Evolutionary conservation across 2,888 invertebrate genomes (phyloP).

Genomic region (Hyalella azteca): DNA sequence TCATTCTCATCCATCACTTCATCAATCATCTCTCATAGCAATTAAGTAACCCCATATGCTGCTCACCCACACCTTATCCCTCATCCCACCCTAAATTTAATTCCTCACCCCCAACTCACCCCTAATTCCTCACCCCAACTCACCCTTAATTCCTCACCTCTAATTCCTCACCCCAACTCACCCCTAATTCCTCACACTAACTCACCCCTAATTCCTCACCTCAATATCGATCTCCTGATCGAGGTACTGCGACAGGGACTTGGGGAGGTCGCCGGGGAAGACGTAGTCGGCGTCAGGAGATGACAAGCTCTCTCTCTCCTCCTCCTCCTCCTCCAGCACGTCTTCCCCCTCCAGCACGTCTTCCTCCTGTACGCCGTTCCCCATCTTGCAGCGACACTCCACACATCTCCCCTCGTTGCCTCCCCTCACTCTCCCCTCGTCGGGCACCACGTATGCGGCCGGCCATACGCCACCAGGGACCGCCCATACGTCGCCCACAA

Average conservation of each 20-base stretch:
- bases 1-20: no score
- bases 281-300: constrained; percentile 55
- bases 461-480: background rate
- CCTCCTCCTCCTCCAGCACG: constrained; percentile 33
- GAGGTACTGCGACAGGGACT: constrained; percentile 53
- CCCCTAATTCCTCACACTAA: background rate
- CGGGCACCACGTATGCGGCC: background rate
- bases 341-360: background rate
- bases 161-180: background rate
- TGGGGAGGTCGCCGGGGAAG: constrained; percentile 53
- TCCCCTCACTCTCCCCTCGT: background rate
- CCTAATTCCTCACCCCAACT: background rate
- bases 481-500: no score
- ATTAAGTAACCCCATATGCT: background rate
- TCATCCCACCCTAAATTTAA: background rate
- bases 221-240: constrained; percentile 57
- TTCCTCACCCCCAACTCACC: background rate
- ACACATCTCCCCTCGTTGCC: background rate
- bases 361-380: no score
- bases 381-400: background rate
- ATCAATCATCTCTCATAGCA: no score
- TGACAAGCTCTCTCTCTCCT: constrained; percentile 28
- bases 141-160: background rate
- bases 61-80: background rate
- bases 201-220: constrained; percentile 25